Evolutionary conservation across 2,113 vertebrate genomes (phyloP).

Genomic region (Oreotrochilus melanogaster): DNA sequence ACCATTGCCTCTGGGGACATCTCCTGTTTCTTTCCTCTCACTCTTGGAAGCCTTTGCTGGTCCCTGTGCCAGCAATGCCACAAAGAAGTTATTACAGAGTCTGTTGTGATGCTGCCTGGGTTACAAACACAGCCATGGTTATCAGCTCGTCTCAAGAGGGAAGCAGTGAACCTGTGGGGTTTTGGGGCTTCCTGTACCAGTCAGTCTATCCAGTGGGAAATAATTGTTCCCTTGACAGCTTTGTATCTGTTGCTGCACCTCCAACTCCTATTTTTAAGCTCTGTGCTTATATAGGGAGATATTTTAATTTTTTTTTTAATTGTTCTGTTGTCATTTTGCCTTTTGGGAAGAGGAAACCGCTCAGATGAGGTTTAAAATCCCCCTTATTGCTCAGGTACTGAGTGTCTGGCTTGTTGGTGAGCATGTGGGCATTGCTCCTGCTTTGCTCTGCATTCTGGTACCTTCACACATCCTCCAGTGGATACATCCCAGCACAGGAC

Average conservation of each 20-base stretch:
- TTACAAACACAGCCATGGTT: not conserved
- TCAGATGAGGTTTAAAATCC: not conserved
- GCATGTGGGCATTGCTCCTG: not conserved
- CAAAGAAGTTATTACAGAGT: not conserved
- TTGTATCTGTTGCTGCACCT: not conserved
- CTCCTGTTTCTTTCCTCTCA: not conserved
- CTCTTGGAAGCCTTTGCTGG: not conserved
- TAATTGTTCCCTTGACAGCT: not conserved
- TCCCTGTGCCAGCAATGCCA: not conserved
- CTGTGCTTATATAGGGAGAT: not conserved
- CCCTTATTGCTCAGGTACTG: not conserved
- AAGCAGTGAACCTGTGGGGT: not conserved
- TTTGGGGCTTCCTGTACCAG: not conserved
- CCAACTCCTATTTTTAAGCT: not conserved
- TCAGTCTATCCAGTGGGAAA: not conserved
- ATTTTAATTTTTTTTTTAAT: not conserved
- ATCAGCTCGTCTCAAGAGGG: not conserved
- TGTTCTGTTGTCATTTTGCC: not conserved
- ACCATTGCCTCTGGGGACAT: not conserved
- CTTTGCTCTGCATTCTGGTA: not conserved
- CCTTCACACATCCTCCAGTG: not conserved
- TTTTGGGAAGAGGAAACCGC: not conserved
- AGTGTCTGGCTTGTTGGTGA: not conserved
- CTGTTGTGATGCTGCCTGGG: not conserved
- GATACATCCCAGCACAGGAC: not conserved